Base-by-base conservation (phyloP, 2,797 vertebrate genomes). In the Garrulus glandarius region DNA sequence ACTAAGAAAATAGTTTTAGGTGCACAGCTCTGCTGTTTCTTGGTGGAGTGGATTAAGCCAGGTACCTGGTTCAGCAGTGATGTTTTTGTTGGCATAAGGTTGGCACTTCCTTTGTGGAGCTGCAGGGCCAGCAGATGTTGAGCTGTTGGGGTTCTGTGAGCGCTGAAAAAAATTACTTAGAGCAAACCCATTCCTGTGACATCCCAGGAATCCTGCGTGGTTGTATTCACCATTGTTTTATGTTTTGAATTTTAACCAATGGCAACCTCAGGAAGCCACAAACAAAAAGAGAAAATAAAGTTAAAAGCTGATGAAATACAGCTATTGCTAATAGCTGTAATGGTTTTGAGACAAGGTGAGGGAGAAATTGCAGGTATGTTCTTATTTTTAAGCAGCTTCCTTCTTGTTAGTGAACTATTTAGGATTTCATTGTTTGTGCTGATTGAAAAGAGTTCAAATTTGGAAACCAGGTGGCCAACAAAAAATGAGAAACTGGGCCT, bases 1-100 rank as follows among this genome's bases (percentile, higher is more conserved):
- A 11, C n/a, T 11, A 82, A 34, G 43, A 93, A 92, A 89, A 78
- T 15, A 27, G 13, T 85, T 94, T 92, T 56, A 70, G 67, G 32
- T 65, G 39, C 29, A 52, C 34, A 91, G 26, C 9, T 91, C 39
- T 90, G 36, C 26, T 63, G 16, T 81, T 91, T 71, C 72, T 89
- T 76, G 63, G 53, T 8, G 15, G 41, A 61, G 17, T 63, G 49
- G 27, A 89, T 92, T 83, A 89, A 76, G 36, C 29, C 36, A 57
- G 50, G 53, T 71, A 46, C 26, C 71, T 80, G 44, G 84, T 90
- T 74, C 52, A 91, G 50, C 50, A 79, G 67, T 22, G 82, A 55
- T 84, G 23, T 41, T 96, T 90, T 89, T 94, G 34, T 86, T 96
- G 96, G 91, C 80, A 49, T 47, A 9, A 69, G 26, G n/a, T 30